Evolutionary conservation across 2,113 vertebrate genomes (phyloP).

Genomic region (Zosterops japonicus): DNA sequence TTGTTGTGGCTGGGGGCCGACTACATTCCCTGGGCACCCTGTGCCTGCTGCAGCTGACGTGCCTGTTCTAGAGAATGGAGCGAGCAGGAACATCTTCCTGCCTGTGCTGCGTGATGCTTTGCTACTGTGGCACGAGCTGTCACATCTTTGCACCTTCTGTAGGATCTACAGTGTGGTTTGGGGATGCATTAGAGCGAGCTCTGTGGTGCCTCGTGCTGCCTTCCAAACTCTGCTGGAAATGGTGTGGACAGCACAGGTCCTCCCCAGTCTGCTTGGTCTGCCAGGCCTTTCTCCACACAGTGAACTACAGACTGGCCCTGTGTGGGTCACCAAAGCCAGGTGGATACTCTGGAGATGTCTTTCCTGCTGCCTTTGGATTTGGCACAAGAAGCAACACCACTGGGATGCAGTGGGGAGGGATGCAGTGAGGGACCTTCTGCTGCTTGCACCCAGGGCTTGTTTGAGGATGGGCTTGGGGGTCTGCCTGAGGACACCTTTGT

Average conservation of each 20-base stretch:
- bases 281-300: not conserved
- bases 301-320: rapidly evolving
- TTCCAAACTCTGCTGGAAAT: not conserved
- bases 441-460: rapidly evolving
- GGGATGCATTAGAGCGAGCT: rapidly evolving
- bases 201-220: not conserved
- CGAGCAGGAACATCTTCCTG: not conserved
- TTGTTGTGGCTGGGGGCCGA: not conserved
- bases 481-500: not conserved
- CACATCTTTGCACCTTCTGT: not conserved
- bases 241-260: not conserved
- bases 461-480: not conserved
- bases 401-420: not conserved
- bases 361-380: not conserved
- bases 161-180: not conserved
- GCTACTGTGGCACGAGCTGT: rapidly evolving
- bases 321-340: rapidly evolving
- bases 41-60: not conserved
- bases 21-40: not conserved
- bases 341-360: not conserved
- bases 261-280: not conserved
- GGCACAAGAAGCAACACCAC: not conserved
- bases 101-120: rapidly evolving
- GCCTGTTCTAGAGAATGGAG: not conserved
- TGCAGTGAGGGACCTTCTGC: rapidly evolving